Base-by-base conservation (phyloP, 2,797 vertebrate species). In the Sternarchorhynchus goeldii region DNA sequence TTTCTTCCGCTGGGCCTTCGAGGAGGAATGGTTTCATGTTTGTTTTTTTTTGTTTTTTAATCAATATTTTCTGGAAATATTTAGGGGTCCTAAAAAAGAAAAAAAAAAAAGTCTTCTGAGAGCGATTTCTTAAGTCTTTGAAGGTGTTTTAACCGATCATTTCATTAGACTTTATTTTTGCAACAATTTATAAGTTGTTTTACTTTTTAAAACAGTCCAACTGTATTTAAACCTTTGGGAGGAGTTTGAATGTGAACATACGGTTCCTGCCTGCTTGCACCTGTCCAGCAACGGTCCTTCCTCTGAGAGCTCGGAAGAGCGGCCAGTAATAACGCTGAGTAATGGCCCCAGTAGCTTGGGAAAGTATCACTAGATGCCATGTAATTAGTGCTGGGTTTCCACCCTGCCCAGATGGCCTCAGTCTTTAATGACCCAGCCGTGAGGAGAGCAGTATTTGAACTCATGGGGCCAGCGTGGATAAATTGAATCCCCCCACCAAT, bases 401-500 rank as follows among this genome's bases (percentile, higher is more conserved):
- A 58, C 29, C 36, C 25, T 53, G 56, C 73, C 67, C 81, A 84
- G 75, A 84, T 73, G 79, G 79, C 31, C 36, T 58, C 39, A 34
- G 70, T 21, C 67, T 73, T 79, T 81, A 86, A 83, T 73, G 83
- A 79, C 76, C 71, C 62, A 0, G 4, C 65, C 31, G 55, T 6
- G 73, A 78, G 78, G 73, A 73, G 34, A 73, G 50, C 45, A 56
- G 25, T 76, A 74, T 86, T 81, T 53, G 65, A 78, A 65, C 68
- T 81, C 66, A 21, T 50, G 65, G 81, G 78, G 76, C 64, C 75
- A 81, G 36, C 6, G 5, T 41, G 65, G 63, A 73, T 75, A 77
- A 81, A 85, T 86, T 79, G 76, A 78, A 84, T 85, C 45, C 45
- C 45, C 45, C 45, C 76, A 82, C 71, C 78, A 77, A 73, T 77